These are phyloP conservation scores for Luehdorfia chinensis DNA, from an alignment of 1,140 invertebrate genomes.

Conservation along the genomic window DNA sequence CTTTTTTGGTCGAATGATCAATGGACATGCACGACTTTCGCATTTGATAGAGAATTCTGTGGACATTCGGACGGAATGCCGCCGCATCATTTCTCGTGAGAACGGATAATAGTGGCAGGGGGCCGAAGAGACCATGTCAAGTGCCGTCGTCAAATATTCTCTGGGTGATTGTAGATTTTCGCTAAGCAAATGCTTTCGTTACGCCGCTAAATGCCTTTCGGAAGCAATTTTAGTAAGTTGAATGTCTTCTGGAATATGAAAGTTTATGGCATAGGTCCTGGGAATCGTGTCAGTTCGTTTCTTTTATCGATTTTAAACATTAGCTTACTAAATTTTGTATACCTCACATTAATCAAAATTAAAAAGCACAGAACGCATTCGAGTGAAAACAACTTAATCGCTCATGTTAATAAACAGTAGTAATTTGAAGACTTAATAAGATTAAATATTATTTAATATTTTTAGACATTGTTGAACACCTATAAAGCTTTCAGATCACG, in stretches of 20 bases:
- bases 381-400: too few species aligned
- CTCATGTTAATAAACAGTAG: too few species aligned
- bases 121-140: slow-evolving; percentile 32
- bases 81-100: slow-evolving; percentile 68
- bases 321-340: slow-evolving; percentile 6
- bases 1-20: slow-evolving; percentile 61
- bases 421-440: too few species aligned
- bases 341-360: background rate
- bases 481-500: too few species aligned
- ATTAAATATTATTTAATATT: too few species aligned
- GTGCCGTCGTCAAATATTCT: slow-evolving; percentile 48
- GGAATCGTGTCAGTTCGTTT: slow-evolving; percentile 63
- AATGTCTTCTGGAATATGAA: slow-evolving; percentile 55
- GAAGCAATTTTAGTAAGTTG: slow-evolving; percentile 56
- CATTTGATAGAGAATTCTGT: slow-evolving; percentile 61
- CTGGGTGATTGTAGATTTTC: slow-evolving; percentile 60
- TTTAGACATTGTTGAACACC: too few species aligned
- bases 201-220: slow-evolving; percentile 60
- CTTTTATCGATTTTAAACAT: slow-evolving; percentile 23
- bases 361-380: too few species aligned
- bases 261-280: slow-evolving; percentile 46
- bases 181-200: slow-evolving; percentile 65
- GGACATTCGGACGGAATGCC: slow-evolving; percentile 55
- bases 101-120: slow-evolving; percentile 38
- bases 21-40: slow-evolving; percentile 71